Conservation (phyloP, 1,140 invertebrate genomes). For the Trichonephila clavipes region DNA sequence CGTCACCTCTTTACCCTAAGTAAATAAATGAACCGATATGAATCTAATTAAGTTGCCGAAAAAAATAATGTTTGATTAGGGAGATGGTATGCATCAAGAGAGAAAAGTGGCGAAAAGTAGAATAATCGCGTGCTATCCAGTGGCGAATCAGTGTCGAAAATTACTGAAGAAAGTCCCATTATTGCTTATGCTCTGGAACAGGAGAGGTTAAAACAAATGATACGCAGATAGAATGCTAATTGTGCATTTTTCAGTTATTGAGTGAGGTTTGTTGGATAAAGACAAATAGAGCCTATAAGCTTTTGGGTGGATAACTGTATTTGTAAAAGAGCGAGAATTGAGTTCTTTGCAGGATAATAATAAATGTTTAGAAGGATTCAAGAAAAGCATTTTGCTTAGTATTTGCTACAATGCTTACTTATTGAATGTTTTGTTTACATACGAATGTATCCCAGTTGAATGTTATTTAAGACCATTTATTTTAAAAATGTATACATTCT, state of each 20-base stretch:
- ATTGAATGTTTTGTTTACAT: background rate
- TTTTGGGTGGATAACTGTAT: background rate
- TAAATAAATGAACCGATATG: conserved; percentile 40
- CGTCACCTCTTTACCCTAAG: conserved; percentile 33
- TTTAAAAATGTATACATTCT: too few species aligned
- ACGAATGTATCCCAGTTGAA: background rate
- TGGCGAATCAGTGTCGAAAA: background rate
- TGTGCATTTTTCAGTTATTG: conserved; percentile 14
- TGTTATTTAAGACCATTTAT: too few species aligned
- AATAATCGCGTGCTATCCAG: conserved; percentile 2
- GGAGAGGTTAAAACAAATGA: background rate
- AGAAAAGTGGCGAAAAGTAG: background rate
- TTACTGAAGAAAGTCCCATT: background rate
- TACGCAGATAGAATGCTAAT: conserved; percentile 8
- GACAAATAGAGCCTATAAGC: background rate
- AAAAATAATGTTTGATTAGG: conserved; percentile 27
- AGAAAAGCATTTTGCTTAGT: background rate
- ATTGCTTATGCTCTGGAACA: background rate
- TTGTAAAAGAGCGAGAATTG: background rate
- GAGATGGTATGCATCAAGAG: conserved; percentile 3
- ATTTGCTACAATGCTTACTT: background rate
- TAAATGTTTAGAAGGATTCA: background rate
- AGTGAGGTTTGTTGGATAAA: background rate
- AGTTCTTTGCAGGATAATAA: background rate
- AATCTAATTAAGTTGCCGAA: background rate